These are phyloP conservation scores for Phrynosoma platyrhinos DNA, from an alignment of 2,113 vertebrate genomes.

Conservation along the genomic window DNA sequence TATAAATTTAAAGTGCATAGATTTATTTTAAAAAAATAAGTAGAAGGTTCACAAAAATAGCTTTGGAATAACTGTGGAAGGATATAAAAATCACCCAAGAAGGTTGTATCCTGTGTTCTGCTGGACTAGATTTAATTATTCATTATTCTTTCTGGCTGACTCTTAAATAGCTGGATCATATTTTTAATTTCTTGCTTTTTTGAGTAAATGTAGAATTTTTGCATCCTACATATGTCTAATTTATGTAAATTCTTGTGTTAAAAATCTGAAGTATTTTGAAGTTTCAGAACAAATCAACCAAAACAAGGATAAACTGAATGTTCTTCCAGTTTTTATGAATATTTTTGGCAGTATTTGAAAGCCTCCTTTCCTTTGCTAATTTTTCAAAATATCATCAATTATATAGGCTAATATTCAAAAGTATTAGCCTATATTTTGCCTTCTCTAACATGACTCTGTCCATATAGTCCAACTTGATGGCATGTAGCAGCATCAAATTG, in stretches of 20 bases:
- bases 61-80: background rate
- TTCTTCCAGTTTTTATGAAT: background rate
- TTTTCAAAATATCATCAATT: background rate
- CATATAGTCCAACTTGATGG: background rate
- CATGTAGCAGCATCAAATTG: background rate
- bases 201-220: background rate
- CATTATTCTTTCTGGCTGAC: background rate
- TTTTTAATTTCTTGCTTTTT: background rate
- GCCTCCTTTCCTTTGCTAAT: background rate
- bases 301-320: background rate
- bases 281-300: background rate
- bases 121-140: background rate
- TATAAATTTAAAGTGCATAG: background rate
- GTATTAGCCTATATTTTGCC: background rate
- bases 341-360: background rate
- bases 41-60: background rate
- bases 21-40: no score
- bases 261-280: background rate
- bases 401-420: background rate
- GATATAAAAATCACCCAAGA: background rate
- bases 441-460: background rate
- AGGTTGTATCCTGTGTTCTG: background rate
- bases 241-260: background rate
- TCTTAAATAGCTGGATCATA: background rate
- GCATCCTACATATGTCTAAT: background rate